These are phyloP conservation scores for Orthosia incerta DNA, from an alignment of 2,888 invertebrate species.

Conservation along the genomic window DNA sequence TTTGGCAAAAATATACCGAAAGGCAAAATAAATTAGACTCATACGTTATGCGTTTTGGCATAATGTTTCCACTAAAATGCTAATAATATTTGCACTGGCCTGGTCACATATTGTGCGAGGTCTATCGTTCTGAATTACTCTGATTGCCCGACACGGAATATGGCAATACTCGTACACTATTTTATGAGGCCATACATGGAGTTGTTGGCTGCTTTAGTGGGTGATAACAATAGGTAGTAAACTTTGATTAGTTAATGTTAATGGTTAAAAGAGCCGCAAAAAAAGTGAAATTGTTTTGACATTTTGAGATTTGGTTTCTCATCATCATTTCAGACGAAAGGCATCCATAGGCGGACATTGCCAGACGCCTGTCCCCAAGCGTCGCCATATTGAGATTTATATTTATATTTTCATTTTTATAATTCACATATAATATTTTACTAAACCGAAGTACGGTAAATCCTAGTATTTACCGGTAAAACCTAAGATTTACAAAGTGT, in stretches of 20 bases:
- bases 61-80: constrained; percentile 43
- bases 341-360: no score
- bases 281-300: background rate
- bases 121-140: constrained; percentile 20
- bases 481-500: no score
- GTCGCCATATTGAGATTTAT: no score
- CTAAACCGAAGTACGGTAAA: no score
- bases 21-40: constrained; percentile 30
- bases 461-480: no score
- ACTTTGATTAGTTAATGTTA: background rate
- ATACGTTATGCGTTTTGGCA: constrained; percentile 39
- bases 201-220: constrained; percentile 2
- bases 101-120: constrained; percentile 16
- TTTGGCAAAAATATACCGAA: constrained; percentile 44
- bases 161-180: constrained; percentile 25
- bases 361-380: no score
- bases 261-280: background rate
- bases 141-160: constrained; percentile 19
- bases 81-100: constrained; percentile 40
- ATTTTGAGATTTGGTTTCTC: background rate
- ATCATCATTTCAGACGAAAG: no score
- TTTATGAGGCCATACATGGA: constrained; percentile 24
- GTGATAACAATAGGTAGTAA: constrained; percentile 3
- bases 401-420: no score
- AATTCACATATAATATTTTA: no score